phyloP scores from a whole-genome alignment of 2,888 invertebrate genomes.

The Cantharis rufa region DNA sequence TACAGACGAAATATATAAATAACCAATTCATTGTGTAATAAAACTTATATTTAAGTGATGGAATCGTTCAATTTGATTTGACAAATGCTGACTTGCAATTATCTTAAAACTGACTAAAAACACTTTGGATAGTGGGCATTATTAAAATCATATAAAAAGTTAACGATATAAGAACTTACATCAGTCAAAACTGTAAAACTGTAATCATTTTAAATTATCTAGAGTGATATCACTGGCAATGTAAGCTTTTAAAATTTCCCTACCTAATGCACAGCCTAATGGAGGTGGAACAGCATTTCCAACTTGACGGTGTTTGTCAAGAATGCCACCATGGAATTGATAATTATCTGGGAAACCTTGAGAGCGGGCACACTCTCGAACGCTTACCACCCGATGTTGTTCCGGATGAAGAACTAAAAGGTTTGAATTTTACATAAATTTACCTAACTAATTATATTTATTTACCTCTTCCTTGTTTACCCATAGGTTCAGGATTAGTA shows the following conservation, averaged over 20 bases:
- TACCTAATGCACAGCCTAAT: slow-evolving; percentile 74
- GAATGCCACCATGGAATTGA: slow-evolving; percentile 72
- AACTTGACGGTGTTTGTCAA: slow-evolving; percentile 82
- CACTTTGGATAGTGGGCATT: neutral
- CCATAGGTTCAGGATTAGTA: slow-evolving; percentile 89
- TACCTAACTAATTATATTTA: neutral
- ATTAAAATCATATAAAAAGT: neutral
- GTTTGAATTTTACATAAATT: neutral
- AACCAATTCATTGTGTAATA: too few species aligned
- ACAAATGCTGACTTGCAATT: neutral
- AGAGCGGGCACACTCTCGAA: slow-evolving; percentile 83
- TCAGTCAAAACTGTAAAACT: neutral
- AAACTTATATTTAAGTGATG: too few species aligned
- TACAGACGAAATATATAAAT: too few species aligned
- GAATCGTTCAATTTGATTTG: neutral
- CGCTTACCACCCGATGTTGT: slow-evolving; percentile 81
- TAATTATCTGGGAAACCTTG: slow-evolving; percentile 84
- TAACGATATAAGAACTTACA: neutral
- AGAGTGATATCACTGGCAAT: neutral
- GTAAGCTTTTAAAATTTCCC: slow-evolving; percentile 68
- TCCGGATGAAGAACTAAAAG: slow-evolving; percentile 74
- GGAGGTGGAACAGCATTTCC: slow-evolving; percentile 90
- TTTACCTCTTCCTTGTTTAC: slow-evolving; percentile 76
- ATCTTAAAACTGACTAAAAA: neutral
- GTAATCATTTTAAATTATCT: neutral